These are phyloP conservation scores for Amitus sp. DNA, from an alignment of 2,888 invertebrate species.

Conservation along the genomic window DNA sequence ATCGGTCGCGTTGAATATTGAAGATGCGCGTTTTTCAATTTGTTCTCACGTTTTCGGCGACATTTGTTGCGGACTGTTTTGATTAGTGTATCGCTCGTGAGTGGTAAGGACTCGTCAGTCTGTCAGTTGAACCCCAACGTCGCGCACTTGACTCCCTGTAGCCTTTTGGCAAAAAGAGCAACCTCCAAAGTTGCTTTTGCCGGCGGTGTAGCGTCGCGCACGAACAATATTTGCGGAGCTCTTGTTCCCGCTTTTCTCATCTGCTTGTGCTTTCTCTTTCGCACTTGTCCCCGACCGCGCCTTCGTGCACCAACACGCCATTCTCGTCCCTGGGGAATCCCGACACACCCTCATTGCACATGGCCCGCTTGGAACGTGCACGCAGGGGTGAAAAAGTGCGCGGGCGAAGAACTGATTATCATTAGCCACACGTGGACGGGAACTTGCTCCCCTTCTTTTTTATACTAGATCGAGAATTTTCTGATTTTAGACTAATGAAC, in stretches of 20 bases:
- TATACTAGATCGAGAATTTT: not conserved
- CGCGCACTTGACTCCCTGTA: constrained; percentile 52
- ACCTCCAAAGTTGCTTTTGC: constrained; percentile 42
- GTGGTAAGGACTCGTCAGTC: constrained; percentile 38
- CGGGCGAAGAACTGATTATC: constrained; percentile 56
- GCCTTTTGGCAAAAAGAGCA: constrained; percentile 41
- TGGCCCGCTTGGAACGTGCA: constrained; percentile 54
- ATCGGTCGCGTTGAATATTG: too few relatives aligned
- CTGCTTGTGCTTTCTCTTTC: constrained; percentile 28
- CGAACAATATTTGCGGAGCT: constrained; percentile 65
- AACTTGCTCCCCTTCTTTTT: not conserved
- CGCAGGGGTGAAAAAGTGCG: constrained; percentile 34
- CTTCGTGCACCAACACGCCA: constrained; percentile 56
- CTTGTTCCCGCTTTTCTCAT: constrained; percentile 54
- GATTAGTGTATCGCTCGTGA: constrained; percentile 27
- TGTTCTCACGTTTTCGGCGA: not conserved
- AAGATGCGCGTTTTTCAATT: too few relatives aligned
- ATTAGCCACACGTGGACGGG: constrained; percentile 49
- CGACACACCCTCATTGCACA: constrained; percentile 66
- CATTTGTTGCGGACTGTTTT: constrained; percentile 23
- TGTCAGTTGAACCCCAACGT: constrained; percentile 35
- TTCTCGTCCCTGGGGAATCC: constrained; percentile 63
- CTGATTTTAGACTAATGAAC: constrained; percentile 4
- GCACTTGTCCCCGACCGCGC: constrained; percentile 39
- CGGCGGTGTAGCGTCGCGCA: constrained; percentile 46